Base-by-base conservation (phyloP, 35 echinoderm and acorn worm genomes). In the Holothuria glaberrima region DNA sequence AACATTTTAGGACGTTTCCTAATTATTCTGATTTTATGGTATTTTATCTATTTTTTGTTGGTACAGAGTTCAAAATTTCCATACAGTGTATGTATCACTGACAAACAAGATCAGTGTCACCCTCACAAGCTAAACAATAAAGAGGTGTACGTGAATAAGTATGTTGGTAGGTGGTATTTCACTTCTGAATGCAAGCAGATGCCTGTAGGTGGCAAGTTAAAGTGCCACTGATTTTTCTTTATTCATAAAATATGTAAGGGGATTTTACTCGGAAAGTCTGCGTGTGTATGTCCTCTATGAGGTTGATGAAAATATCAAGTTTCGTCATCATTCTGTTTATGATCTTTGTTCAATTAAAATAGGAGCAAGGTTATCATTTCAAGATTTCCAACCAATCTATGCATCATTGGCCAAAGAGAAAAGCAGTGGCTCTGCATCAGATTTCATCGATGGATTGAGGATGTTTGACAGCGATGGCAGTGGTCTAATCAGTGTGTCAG, bases 381-480 rank as follows among this genome's bases (percentile, higher is more conserved):
- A 92, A 32, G 83, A 92, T 58, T 92, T 92, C 46, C 59, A 86
- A 34, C 83, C 91, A 29, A 87, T 92, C 30, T 86, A 74, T 50
- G 28, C 83, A 27, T 19, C 27, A 24, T 26, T 86, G 38, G 34
- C 82, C 0, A 86, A 92, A 34, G 69, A 86, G 32, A 86, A 61
- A 12, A 54, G 75, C 29, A 16, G 13, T 12, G 81, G 82, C 2
- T 58, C 48, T 44, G 50, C 66, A 31, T 66, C 83, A 17, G 91
- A 92, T 29, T 92, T 92, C 73, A 56, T 86, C 0, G 91, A 92
- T 52, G 91, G 91, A 18, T 24, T 92, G 21, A 46, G 83, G 44
- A 84, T 92, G 61, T 92, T 92, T 56, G 91, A 92, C 52, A 75
- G 58, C 34, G 83, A 92, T 27, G 91, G 91, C 44, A 92, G 83